A percentile compares a stretch with the other conserved stretches of the same genome.
These are phyloP conservation scores for Lepus oiostolus DNA, from an alignment of 2,797 vertebrate species.

Conservation along the genomic window DNA sequence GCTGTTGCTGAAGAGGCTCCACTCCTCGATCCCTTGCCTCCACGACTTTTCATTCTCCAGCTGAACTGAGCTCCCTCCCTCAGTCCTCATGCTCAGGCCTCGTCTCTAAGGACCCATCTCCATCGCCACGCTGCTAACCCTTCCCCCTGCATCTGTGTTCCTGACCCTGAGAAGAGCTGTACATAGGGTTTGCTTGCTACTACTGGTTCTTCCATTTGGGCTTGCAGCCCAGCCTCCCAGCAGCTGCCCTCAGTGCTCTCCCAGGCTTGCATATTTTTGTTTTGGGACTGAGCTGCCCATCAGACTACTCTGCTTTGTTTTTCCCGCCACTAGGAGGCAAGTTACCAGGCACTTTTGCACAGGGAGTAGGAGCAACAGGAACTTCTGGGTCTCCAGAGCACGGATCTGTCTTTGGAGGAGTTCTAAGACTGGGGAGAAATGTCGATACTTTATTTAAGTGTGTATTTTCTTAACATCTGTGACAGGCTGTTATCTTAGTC, in stretches of 20 bases:
- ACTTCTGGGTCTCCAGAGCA: conserved; percentile 11
- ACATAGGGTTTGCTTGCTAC: neutral
- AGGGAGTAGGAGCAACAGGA: conserved; percentile 1
- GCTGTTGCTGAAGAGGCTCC: conserved; percentile 44
- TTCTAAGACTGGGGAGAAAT: conserved; percentile 40
- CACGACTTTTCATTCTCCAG: conserved; percentile 41
- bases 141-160: neutral
- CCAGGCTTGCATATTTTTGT: conserved; percentile 9
- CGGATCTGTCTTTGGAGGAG: conserved; percentile 43
- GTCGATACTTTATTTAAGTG: conserved; percentile 50
- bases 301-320: neutral
- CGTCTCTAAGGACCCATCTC: neutral
- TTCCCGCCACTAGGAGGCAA: neutral
- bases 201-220: neutral
- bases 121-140: neutral
- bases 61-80: conserved; percentile 44
- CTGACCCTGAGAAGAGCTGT: conserved; percentile 38
- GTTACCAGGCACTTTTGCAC: conserved; percentile 1
- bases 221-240: neutral
- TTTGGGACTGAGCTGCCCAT: conserved; percentile 40
- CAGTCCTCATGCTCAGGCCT: neutral
- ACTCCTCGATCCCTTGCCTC: conserved; percentile 31
- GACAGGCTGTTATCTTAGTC: conserved; percentile 53
- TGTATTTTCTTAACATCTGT: conserved; percentile 62
- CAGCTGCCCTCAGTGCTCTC: neutral